Evolutionary conservation across 1,140 invertebrate genomes (phyloP).

Genomic region (Musca vetustissima): DNA sequence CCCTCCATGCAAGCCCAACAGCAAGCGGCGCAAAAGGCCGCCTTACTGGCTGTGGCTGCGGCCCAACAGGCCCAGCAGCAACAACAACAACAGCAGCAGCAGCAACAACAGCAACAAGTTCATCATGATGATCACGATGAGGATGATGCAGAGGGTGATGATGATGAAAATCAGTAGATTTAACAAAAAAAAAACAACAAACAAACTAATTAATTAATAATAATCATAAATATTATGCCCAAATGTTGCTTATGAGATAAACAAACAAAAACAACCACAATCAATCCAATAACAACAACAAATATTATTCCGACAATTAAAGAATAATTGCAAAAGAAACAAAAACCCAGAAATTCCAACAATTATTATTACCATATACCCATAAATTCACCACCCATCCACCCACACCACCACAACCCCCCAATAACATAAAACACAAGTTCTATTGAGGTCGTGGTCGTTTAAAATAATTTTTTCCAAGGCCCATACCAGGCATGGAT

Average conservation of each 20-base stretch:
- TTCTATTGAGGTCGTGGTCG: no score
- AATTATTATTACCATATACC: slow-evolving; percentile 8
- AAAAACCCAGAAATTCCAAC: slow-evolving; percentile 14
- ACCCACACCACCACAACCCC: no score
- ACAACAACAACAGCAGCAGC: slow-evolving; percentile 30
- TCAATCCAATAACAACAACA: slow-evolving; percentile 15
- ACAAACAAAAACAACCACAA: slow-evolving; percentile 20
- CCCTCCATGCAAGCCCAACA: slow-evolving; percentile 53
- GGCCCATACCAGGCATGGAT: no score
- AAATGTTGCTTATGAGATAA: slow-evolving; percentile 26
- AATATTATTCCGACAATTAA: slow-evolving; percentile 22
- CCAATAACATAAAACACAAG: no score
- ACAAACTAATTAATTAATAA: no score
- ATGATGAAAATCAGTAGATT: slow-evolving; percentile 55
- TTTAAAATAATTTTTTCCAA: no score
- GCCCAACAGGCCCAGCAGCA: slow-evolving; percentile 49
- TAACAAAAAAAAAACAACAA: no score
- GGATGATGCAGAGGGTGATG: slow-evolving; percentile 53
- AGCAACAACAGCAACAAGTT: slow-evolving; percentile 30
- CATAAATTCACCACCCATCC: no score
- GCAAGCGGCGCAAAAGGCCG: slow-evolving; percentile 49
- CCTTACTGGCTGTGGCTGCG: slow-evolving; percentile 52
- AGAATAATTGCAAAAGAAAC: not conserved
- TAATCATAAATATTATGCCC: slow-evolving; percentile 12
- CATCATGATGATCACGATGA: slow-evolving; percentile 51